A percentile compares a stretch with the other conserved stretches of the same genome.
Conservation (phyloP, 2,888 invertebrate species). For the Calephelis perditalis region DNA sequence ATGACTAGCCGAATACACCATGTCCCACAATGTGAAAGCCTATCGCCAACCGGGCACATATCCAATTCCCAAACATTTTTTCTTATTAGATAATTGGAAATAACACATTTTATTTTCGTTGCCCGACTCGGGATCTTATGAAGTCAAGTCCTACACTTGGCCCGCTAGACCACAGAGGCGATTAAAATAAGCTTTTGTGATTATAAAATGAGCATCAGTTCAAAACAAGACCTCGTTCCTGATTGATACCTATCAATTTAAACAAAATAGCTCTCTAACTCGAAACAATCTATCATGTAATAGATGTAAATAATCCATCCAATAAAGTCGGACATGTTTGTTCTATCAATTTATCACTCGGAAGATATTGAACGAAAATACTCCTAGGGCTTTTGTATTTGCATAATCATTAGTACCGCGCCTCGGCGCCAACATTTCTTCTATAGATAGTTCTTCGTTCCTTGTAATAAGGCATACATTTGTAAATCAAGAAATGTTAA, state of each 20-base stretch:
- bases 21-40: no score
- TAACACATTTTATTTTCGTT: no score
- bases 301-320: slow-evolving; percentile 30
- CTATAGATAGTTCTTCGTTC: slow-evolving; percentile 26
- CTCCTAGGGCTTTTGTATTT: slow-evolving; percentile 46
- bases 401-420: slow-evolving; percentile 52
- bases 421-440: slow-evolving; percentile 26
- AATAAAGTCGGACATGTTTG: slow-evolving; percentile 34
- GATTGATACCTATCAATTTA: neutral
- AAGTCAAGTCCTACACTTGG: no score
- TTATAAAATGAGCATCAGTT: no score
- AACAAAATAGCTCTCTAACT: slow-evolving; percentile 15
- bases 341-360: slow-evolving; percentile 42
- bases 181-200: no score
- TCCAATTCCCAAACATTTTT: no score
- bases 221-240: no score
- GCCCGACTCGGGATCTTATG: no score
- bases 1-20: no score
- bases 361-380: slow-evolving; percentile 47
- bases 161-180: no score
- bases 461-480: slow-evolving; percentile 38
- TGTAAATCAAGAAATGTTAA: slow-evolving; percentile 32
- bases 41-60: no score
- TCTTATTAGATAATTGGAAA: no score
- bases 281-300: slow-evolving; percentile 26